A percentile compares a stretch with the other conserved stretches of the same genome.
These are phyloP conservation scores for Spodoptera litura DNA, from an alignment of 1,140 invertebrate species.

Conservation along the genomic window DNA sequence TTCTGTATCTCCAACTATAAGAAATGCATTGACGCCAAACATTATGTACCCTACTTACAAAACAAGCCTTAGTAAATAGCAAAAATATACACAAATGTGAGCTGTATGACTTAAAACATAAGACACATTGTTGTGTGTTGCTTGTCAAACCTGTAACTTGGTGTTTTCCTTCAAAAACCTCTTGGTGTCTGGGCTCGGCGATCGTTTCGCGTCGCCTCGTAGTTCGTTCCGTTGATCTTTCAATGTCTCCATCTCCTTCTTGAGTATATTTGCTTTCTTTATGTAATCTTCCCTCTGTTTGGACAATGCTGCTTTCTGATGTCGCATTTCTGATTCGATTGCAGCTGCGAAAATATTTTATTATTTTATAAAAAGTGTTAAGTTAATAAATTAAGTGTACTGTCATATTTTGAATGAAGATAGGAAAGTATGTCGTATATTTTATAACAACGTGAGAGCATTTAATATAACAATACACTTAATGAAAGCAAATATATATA, in stretches of 20 bases:
- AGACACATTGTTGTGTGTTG: slow-evolving; percentile 22
- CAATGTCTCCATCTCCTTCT: slow-evolving; percentile 91
- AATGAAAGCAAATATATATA: slow-evolving; percentile 49
- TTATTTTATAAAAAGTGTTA: slow-evolving; percentile 30
- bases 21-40: slow-evolving; percentile 24
- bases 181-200: slow-evolving; percentile 89
- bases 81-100: slow-evolving; percentile 40
- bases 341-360: slow-evolving; percentile 84
- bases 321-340: slow-evolving; percentile 92
- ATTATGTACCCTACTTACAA: slow-evolving; percentile 7
- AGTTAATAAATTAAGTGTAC: slow-evolving; percentile 36
- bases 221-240: slow-evolving; percentile 92
- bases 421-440: background rate
- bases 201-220: slow-evolving; percentile 87
- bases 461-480: slow-evolving; percentile 47
- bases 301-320: slow-evolving; percentile 91
- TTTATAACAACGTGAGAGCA: background rate
- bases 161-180: slow-evolving; percentile 92
- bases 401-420: slow-evolving; percentile 3
- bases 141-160: slow-evolving; percentile 90
- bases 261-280: slow-evolving; percentile 89
- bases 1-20: slow-evolving; percentile 92
- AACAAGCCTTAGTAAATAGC: slow-evolving; percentile 29
- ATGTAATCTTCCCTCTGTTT: slow-evolving; percentile 93
- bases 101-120: slow-evolving; percentile 53